Evolutionary conservation across 2,113 vertebrate genomes (phyloP), one percentile per base, ranked within the genome.

Genomic region (Cacatua alba): DNA sequence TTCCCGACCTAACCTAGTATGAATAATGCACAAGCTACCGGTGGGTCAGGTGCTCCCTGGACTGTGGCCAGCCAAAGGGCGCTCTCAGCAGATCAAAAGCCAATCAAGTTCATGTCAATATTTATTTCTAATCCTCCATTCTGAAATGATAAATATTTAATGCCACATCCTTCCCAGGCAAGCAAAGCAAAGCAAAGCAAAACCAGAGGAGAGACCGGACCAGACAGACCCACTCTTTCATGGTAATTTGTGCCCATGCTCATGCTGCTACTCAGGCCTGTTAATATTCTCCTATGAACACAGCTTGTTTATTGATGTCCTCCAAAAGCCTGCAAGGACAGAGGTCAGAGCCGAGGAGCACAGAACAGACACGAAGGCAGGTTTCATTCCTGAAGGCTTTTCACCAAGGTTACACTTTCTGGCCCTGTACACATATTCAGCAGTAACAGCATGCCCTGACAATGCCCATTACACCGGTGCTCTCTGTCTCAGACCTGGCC

Each of bases 71-170:
- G 94, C 69, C 94, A 79, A 87, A 95, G 94, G 95, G 81, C 93
- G 35, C 86, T 88, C 88, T 82, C 90, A 59, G 84, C 83, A 82
- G 83, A 96, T 93, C 95, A 95, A 91, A 96, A 96, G 84, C 89
- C 92, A 89, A 86, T 95, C 88, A 93, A 90, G 82, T 88, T 92
- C 79, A 92, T 96, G 94, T 96, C 91, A 96, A 96, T 97, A 96
- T 97, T 97, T 97, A 95, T 93, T 95, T 96, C 88, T 92, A 94
- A 94, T 91, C 79, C 84, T 88, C 77, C 83, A 17, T 62, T 92
- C 94, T 71, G 57, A 79, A 76, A 67, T 7, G 16, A 96, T 96
- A 95, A 96, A 97, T 97, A 96, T 95, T 97, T 97, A 84, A 96
- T 48, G 48, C 46, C 63, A 25, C 1, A 4, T 46, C 82, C 68